phyloP scores from a whole-genome alignment of 2,888 invertebrate genomes.

The Gryllus longicercus region DNA sequence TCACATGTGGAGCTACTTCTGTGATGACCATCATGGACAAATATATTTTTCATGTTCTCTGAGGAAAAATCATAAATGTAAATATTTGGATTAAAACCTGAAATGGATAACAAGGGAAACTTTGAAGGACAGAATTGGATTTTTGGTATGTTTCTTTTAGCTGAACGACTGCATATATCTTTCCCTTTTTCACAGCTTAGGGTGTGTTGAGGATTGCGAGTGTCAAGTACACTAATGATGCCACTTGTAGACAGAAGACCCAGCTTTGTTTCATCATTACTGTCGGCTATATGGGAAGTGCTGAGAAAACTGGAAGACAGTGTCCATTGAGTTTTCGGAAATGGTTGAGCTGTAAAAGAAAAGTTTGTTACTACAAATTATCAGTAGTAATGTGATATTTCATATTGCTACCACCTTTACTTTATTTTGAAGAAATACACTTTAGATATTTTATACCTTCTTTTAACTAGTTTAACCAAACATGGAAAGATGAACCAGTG shows the following conservation, averaged over 20 bases:
- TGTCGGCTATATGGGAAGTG: not conserved
- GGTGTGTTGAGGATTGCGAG: not conserved
- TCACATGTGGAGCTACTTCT: not conserved
- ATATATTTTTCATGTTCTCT: conserved; percentile 23
- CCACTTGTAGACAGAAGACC: conserved; percentile 22
- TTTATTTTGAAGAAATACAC: too few relatives aligned
- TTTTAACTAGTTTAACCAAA: too few relatives aligned
- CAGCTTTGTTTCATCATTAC: conserved; percentile 12
- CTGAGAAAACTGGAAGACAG: not conserved
- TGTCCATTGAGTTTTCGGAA: conserved; percentile 18
- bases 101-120: conserved; percentile 20
- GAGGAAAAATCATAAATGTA: conserved; percentile 24
- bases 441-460: too few relatives aligned
- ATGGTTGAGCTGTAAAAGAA: too few relatives aligned
- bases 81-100: conserved; percentile 31
- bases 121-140: conserved; percentile 12
- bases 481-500: too few relatives aligned
- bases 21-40: conserved; percentile 29
- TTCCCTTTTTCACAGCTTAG: conserved; percentile 3
- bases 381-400: too few relatives aligned
- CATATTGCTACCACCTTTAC: too few relatives aligned
- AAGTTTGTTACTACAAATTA: too few relatives aligned
- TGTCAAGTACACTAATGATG: conserved; percentile 20
- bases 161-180: not conserved
- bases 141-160: not conserved